Base-by-base conservation (phyloP, 2,888 invertebrate genomes). In the Geotrupes spiniger region DNA sequence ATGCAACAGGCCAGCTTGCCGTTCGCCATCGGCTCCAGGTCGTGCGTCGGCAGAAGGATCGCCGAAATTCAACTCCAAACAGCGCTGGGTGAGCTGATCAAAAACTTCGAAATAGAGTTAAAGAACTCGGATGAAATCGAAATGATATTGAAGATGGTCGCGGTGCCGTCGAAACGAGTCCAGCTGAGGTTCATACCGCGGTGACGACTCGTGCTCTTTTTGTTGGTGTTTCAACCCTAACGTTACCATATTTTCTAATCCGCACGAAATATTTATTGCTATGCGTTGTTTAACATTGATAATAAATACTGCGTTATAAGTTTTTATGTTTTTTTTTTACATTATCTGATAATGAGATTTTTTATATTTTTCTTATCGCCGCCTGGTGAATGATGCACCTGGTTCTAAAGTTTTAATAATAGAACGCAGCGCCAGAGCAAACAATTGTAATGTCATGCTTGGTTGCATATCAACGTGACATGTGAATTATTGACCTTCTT, bases 31-130 rank as follows among this genome's bases (percentile, higher is more conserved):
- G 92, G 93, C 0, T 79, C 82, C 14, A 79, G 92, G 51, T 87
- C 90, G 10, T 93, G 93, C 66, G 80, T 93, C 55, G 93, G 93
- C 0, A 82, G 80, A 62, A 87, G 86, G 65, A 77, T 93, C 54
- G 92, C 92, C 0, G 84, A 89, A 68, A 72, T 79, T 37, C 90
- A 92, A 74, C 78, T 93, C 62, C 78, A 82, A 49, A 75, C 84
- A 36, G 76, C 88, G 8, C 64, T 90, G 36, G 75, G 76, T 16
- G 79, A 84, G 74, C 65, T 83, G 8, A 58, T 80, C 1, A 68
- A 72, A 42, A 73, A 73, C 27, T 84, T 80, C 56, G 59, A 74
- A 12, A 63, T 84, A 40, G 72, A 75, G 15, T 75, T 80, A 45
- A 57, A 69, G 6, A 81, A 84, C 56, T 69, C 72, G 5, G 65